Base-by-base conservation (phyloP, 2,113 vertebrate species). In the Athene cunicularia region DNA sequence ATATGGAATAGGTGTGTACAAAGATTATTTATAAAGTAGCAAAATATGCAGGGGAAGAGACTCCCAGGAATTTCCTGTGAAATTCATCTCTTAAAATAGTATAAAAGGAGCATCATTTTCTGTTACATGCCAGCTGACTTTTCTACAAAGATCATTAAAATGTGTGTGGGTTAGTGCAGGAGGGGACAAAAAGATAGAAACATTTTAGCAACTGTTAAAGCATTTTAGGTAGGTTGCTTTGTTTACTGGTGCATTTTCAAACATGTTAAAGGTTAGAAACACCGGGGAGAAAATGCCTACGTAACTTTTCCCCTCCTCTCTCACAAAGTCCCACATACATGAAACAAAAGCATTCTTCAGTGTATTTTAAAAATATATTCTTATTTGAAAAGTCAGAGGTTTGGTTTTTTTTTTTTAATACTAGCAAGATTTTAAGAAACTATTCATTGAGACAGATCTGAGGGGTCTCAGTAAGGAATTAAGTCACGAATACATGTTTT, bases 291-390 rank as follows among this genome's bases (percentile, higher is more conserved):
- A 90, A 90, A 76, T 0, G 0, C 30, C 49, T 10, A 20, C 18
- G 0, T 2, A 41, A 49, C 10, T 80, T 88, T 72, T 23, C 59
- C 35, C 8, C 32, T 62, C 8, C 7, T 4, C 2, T 50, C 41
- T 66, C 63, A 5, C 24, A 1, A 7, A 70, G 58, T 58, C 21
- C 45, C 17, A 41, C 1, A 0, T 59, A n/a, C 9, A 14, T 5
- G 18, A 56, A 86, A 41, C 8, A 39, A 68, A 95, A 90, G 8
- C 2, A 21, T 50, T 86, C 33, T 39, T 73, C 35, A 13, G 4
- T 41, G 43, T 27, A 11, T 47, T 79, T 35, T 60, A 8, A 33
- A 50, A 52, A 24, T 2, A 2, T 1, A 15, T 49, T 83, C 16
- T 11, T 21, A 35, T 53, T 50, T 84, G 63, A 49, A 67, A 62